Evolutionary conservation across 2,113 vertebrate genomes (phyloP), one percentile per base, ranked within the genome.

Genomic region (Proterorhinus semilunaris): DNA sequence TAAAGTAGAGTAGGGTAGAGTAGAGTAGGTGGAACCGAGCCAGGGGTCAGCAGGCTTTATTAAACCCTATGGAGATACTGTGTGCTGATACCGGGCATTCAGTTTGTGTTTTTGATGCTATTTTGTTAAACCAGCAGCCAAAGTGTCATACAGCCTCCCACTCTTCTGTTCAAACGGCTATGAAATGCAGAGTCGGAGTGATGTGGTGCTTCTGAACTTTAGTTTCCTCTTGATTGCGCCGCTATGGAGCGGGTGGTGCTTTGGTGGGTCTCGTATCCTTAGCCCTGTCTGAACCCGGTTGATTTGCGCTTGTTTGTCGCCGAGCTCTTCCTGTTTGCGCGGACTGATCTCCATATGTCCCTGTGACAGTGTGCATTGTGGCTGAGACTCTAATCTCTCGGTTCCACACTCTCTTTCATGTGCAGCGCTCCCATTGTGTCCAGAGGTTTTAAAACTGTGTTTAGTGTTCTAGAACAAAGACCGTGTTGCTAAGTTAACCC

Each of bases 241-340:
- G 42, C 6, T 7, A 21, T 8, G 36, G 17, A 10, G 10, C 6
- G 36, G 8, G 13, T 45, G 42, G 62, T 66, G 64, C 61, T 66
- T 17, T 45, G 43, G 72, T 62, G 52, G 62, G 68, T 17, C 36
- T 53, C 27, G 21, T 80, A 27, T 72, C 71, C 75, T 74, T 63
- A 65, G 36, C 66, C 43, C 50, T 21, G 65, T 74, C 55, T 73
- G 62, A 65, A 61, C 72, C 42, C 47, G 72, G 70, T 71, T 74
- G 73, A 61, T 71, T 74, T 72, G 43, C 69, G 70, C 59, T 43
- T 15, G 12, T 76, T 79, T 69, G 59, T 48, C 17, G 46, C 63
- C 55, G 11, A 10, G 17, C 73, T 49, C 47, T 2, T 10, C n/a
- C 44, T 78, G 51, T 79, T 81, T 16, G 43, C 75, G 71, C 11